Percentiles rank a stretch among this genome's conserved stretches.
Conservation (phyloP, 1,140 invertebrate genomes). For the Aphaenogaster floridana region DNA sequence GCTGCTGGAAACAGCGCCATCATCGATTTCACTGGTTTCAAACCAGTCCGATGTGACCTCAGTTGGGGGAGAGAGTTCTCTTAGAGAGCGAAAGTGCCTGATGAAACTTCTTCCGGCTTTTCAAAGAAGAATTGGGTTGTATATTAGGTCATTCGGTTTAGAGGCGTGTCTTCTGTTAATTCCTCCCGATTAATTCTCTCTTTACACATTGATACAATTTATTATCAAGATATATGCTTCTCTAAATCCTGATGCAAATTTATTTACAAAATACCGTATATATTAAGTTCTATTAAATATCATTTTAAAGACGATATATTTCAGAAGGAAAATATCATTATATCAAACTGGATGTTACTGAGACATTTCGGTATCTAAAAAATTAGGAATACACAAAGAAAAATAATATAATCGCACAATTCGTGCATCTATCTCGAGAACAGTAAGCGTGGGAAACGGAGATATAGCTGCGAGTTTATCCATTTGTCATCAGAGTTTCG, state of each 20-base stretch:
- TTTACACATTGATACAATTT: neutral
- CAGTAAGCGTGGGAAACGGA: neutral
- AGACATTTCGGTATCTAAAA: neutral
- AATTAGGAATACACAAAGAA: neutral
- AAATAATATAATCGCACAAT: neutral
- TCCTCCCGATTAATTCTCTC: neutral
- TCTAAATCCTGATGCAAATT: neutral
- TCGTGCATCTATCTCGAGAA: neutral
- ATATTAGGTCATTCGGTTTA: neutral
- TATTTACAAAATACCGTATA: neutral
- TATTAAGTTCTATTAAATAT: neutral
- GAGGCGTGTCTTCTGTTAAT: neutral
- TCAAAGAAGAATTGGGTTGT: slow-evolving; percentile 36
- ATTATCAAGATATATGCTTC: neutral
- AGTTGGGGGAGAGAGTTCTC: slow-evolving; percentile 8
- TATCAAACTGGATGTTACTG: neutral
- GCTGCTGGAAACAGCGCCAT: slow-evolving; percentile 54
- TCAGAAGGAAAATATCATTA: neutral
- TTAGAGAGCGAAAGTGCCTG: slow-evolving; percentile 57
- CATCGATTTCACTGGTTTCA: slow-evolving; percentile 53
- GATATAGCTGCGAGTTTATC: slow-evolving; percentile 13
- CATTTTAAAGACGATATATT: neutral
- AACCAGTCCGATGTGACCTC: slow-evolving; percentile 10
- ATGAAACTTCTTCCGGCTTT: slow-evolving; percentile 62
- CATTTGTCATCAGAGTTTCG: slow-evolving; percentile 52